phyloP scores from a whole-genome alignment of 2,113 vertebrate species.

The Connochaetes taurinus region DNA sequence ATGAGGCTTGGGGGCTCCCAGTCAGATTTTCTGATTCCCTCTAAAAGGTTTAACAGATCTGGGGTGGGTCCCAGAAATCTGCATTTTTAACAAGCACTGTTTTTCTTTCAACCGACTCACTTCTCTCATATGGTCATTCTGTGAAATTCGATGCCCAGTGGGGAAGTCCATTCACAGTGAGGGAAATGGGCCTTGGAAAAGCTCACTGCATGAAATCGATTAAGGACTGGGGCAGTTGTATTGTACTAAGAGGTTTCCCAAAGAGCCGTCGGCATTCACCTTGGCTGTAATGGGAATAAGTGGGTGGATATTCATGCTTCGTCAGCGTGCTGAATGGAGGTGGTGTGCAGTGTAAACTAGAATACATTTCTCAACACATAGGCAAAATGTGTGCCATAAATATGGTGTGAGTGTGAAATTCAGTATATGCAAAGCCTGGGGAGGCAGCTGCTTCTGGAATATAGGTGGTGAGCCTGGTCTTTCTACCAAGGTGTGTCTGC shows the following conservation, averaged over 20 bases:
- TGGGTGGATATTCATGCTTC: not conserved
- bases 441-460: not conserved
- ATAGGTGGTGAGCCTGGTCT: not conserved
- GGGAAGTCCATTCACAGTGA: not conserved
- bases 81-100: not conserved
- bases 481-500: not conserved
- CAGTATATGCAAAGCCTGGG: accelerated
- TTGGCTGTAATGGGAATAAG: not conserved
- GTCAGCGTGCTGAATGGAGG: not conserved
- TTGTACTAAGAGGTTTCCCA: not conserved
- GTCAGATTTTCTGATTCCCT: not conserved
- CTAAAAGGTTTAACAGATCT: not conserved
- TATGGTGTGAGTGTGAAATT: not conserved
- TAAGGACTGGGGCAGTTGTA: not conserved
- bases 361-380: not conserved
- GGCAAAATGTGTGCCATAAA: not conserved
- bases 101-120: not conserved
- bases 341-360: accelerated
- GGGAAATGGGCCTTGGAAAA: not conserved
- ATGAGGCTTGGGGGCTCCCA: not conserved
- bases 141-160: not conserved
- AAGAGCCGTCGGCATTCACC: not conserved
- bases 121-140: not conserved
- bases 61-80: not conserved
- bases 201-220: not conserved